These are phyloP conservation scores for Dorcus hopei DNA, from an alignment of 2,888 invertebrate species.

Conservation along the genomic window DNA sequence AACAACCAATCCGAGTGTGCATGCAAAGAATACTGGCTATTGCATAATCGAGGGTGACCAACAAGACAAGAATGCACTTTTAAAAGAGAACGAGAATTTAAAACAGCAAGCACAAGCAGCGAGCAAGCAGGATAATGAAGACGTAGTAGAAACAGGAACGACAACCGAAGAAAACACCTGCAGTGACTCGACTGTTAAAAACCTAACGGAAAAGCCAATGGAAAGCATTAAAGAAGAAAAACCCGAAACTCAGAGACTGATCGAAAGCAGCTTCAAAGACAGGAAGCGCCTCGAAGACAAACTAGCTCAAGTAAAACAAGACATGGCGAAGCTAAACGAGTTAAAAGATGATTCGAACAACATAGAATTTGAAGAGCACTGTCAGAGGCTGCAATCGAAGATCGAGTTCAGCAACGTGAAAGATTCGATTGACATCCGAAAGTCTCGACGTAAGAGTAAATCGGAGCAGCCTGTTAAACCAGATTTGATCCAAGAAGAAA, in stretches of 20 bases:
- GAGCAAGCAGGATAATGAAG: conserved; percentile 51
- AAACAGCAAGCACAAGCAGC: conserved; percentile 23
- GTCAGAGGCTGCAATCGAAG: conserved; percentile 63
- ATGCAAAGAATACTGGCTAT: conserved; percentile 41
- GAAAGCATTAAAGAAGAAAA: conserved; percentile 19
- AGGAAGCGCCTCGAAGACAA: conserved; percentile 32
- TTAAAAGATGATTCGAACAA: conserved; percentile 14
- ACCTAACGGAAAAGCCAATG: conserved; percentile 37
- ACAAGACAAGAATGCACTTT: conserved; percentile 36
- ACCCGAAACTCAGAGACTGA: conserved; percentile 24
- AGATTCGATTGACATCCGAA: conserved; percentile 65
- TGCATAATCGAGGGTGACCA: conserved; percentile 38
- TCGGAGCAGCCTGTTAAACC: conserved; percentile 36
- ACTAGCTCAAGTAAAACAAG: conserved; percentile 22
- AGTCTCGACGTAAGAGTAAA: conserved; percentile 53
- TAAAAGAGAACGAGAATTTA: conserved; percentile 35
- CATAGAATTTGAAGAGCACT: conserved; percentile 59
- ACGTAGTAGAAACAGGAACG: conserved; percentile 56
- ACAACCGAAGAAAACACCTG: conserved; percentile 60
- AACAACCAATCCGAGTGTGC: conserved; percentile 35
- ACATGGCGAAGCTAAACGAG: conserved; percentile 18
- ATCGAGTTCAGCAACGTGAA: conserved; percentile 68
- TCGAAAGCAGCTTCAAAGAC: conserved; percentile 25
- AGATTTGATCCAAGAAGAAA: conserved; percentile 46
- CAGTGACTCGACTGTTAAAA: conserved; percentile 49